Evolutionary conservation across 2,888 invertebrate species (phyloP).

Genomic region (Dicroscelio sp.): DNA sequence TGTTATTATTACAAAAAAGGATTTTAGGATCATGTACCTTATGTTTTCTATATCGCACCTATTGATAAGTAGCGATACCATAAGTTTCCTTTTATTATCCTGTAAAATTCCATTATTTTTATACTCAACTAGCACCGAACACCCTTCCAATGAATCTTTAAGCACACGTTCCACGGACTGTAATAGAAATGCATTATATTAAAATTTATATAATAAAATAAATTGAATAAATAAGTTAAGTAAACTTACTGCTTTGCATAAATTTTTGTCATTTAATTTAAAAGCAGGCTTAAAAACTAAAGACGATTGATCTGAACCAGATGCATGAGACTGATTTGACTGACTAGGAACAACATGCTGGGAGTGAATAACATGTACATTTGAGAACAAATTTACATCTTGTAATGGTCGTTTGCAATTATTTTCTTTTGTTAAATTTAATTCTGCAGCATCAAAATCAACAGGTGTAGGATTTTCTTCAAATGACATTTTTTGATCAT

Average conservation of each 20-base stretch:
- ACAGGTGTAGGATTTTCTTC: too few species aligned
- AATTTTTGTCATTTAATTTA: background rate
- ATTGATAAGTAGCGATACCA: constrained; percentile 16
- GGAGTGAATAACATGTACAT: too few species aligned
- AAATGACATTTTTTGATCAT: too few species aligned
- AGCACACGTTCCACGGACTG: background rate
- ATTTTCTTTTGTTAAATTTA: too few species aligned
- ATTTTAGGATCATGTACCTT: background rate
- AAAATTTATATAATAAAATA: background rate
- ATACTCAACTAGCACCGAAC: background rate
- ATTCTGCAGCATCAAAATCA: too few species aligned
- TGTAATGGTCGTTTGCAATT: too few species aligned
- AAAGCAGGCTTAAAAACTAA: constrained; percentile 4
- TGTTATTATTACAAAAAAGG: too few species aligned
- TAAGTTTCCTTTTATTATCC: background rate
- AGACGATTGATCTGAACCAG: too few species aligned
- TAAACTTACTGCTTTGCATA: constrained; percentile 6
- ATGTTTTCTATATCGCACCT: constrained; percentile 5
- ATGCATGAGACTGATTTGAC: too few species aligned
- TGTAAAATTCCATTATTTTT: background rate
- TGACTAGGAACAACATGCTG: too few species aligned
- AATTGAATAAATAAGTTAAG: background rate
- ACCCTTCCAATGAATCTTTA: background rate
- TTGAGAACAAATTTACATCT: too few species aligned
- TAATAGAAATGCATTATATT: background rate